A percentile compares a stretch with the other conserved stretches of the same genome.
phyloP scores from a whole-genome alignment of 2,797 vertebrate genomes.

The Trichosurus vulpecula region DNA sequence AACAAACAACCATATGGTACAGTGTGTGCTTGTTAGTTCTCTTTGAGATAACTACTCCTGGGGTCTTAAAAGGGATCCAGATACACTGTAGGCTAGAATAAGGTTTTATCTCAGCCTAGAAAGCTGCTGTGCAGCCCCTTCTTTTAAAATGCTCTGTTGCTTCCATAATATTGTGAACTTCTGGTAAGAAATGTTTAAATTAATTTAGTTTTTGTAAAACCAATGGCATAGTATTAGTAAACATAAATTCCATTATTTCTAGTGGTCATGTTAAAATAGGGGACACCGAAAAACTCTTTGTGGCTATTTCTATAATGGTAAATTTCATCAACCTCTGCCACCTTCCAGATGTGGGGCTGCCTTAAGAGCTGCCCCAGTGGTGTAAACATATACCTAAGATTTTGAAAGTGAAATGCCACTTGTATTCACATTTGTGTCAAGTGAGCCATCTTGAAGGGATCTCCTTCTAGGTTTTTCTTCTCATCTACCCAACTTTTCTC shows the following conservation, averaged over 20 bases:
- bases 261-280: constrained; percentile 48
- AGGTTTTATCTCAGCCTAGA: constrained; percentile 53
- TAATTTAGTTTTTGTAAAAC: not conserved
- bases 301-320: constrained; percentile 36
- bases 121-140: constrained; percentile 47
- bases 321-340: not conserved
- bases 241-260: constrained; percentile 47
- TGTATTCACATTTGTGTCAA: constrained; percentile 17
- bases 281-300: constrained; percentile 1
- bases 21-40: constrained; percentile 20
- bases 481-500: not conserved
- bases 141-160: constrained; percentile 37
- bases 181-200: constrained; percentile 49
- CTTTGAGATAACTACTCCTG: constrained; percentile 27
- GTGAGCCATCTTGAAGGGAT: constrained; percentile 8
- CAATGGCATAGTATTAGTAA: constrained; percentile 52
- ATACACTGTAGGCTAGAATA: constrained; percentile 17
- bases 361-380: not conserved
- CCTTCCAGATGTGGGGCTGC: not conserved
- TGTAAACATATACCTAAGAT: not conserved
- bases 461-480: not conserved
- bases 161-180: constrained; percentile 44
- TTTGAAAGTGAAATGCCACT: constrained; percentile 3
- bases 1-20: constrained; percentile 13
- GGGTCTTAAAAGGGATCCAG: constrained; percentile 64